Conservation (phyloP, 2,113 vertebrate genomes). For the Silurus asotus region DNA sequence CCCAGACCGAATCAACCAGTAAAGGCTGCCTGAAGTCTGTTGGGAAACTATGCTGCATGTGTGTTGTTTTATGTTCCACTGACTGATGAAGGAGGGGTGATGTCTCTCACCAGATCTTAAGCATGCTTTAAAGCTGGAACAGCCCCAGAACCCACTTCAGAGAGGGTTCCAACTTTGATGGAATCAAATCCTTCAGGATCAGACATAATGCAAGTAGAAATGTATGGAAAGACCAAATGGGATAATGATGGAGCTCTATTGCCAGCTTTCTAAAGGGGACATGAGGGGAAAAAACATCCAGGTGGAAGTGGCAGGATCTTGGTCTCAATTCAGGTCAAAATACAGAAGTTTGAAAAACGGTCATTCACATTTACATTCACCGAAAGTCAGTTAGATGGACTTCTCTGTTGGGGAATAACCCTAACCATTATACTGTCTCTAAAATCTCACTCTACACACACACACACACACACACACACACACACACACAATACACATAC, state of each 20-base stretch:
- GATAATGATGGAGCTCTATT: neutral
- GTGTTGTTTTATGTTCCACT: constrained; percentile 1
- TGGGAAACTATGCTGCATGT: constrained; percentile 8
- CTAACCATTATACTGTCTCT: neutral
- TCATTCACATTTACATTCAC: neutral
- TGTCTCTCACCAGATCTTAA: constrained; percentile 2
- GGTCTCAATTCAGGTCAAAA: neutral
- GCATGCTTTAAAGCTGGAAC: neutral
- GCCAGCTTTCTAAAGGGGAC: no score
- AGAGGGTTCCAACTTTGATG: neutral
- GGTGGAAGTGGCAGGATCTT: neutral
- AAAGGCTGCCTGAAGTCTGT: neutral
- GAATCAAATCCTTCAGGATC: neutral
- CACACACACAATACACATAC: no score
- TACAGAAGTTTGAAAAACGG: neutral
- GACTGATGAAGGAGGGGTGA: neutral
- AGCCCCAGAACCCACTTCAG: constrained; percentile 15
- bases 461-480: no score
- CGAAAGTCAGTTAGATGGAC: neutral
- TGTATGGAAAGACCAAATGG: neutral
- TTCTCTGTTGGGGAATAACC: no score
- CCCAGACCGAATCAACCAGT: neutral
- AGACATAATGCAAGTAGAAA: neutral
- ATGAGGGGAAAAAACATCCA: neutral
- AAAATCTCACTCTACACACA: neutral